Conservation (phyloP, 1,140 invertebrate species). For the Caenorhabditis briggsae region DNA sequence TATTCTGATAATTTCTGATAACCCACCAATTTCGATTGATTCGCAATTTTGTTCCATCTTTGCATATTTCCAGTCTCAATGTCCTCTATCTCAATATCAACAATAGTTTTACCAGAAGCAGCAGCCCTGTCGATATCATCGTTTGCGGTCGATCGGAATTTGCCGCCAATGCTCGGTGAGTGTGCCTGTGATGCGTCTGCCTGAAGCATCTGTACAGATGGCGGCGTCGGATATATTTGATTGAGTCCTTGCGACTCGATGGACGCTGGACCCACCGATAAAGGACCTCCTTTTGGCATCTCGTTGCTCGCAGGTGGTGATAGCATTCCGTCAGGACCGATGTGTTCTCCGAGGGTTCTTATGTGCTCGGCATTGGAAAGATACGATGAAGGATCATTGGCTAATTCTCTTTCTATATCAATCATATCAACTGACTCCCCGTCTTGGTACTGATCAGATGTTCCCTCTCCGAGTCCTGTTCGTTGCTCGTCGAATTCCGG, state of each 20-base stretch:
- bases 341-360: constrained; percentile 16
- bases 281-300: constrained; percentile 45
- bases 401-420: background rate
- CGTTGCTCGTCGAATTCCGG: constrained; percentile 23
- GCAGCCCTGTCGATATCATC: background rate
- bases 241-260: constrained; percentile 55
- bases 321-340: constrained; percentile 39
- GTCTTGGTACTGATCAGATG: constrained; percentile 6
- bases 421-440: constrained; percentile 34
- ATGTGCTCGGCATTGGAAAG: background rate
- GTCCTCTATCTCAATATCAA: background rate
- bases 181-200: constrained; percentile 9
- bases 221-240: constrained; percentile 64
- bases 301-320: constrained; percentile 63
- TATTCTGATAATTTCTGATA: background rate
- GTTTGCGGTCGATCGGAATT: background rate
- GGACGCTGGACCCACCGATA: constrained; percentile 45
- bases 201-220: constrained; percentile 55
- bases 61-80: background rate
- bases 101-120: background rate
- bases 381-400: background rate
- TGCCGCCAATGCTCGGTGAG: background rate
- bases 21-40: constrained; percentile 22
- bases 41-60: background rate
- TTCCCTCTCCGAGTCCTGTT: constrained; percentile 19